Evolutionary conservation across 2,888 invertebrate species (phyloP).

Genomic region (Plebejus anna): DNA sequence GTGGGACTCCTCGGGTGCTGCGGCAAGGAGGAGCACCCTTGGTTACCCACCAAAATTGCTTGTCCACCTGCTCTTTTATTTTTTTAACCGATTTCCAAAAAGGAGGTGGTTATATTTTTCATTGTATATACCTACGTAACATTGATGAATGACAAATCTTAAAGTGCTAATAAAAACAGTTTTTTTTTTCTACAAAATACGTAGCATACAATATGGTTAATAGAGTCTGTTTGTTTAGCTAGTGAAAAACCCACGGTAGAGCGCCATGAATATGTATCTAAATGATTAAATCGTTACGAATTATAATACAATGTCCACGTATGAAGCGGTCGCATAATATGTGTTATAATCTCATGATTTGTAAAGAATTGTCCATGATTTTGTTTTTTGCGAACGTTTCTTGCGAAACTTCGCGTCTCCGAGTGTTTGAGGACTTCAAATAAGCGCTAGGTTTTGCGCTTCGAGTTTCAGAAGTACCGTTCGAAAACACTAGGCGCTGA

Average conservation of each 20-base stretch:
- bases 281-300: constrained; percentile 25
- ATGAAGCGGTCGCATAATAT: constrained; percentile 19
- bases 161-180: not conserved
- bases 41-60: no score
- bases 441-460: constrained; percentile 45
- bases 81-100: no score
- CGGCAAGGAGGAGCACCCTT: no score
- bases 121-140: no score
- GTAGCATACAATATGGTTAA: not conserved
- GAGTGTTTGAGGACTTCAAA: constrained; percentile 40
- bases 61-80: not conserved
- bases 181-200: not conserved
- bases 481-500: not conserved
- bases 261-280: constrained; percentile 4
- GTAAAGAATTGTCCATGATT: constrained; percentile 35
- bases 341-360: constrained; percentile 34
- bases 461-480: constrained; percentile 36
- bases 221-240: not conserved
- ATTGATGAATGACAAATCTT: not conserved
- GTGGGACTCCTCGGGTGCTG: no score
- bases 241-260: not conserved
- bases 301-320: constrained; percentile 21
- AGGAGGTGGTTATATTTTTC: no score
- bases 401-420: constrained; percentile 32
- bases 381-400: constrained; percentile 34